Conservation (phyloP, 2,113 vertebrate species). For the Dromaius novaehollandiae region DNA sequence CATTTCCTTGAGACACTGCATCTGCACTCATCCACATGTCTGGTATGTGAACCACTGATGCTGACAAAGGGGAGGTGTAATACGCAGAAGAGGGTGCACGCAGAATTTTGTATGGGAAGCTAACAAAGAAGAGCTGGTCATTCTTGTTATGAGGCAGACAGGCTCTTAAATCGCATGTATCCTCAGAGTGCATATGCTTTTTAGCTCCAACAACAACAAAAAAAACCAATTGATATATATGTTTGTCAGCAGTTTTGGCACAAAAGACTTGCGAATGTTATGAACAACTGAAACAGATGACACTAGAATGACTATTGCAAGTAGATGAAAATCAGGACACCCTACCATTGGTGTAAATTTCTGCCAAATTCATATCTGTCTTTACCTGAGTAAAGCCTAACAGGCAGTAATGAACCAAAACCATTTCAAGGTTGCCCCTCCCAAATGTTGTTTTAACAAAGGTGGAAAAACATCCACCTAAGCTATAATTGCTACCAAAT, state of each 20-base stretch:
- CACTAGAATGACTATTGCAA: neutral
- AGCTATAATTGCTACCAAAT: neutral
- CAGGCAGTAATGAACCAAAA: neutral
- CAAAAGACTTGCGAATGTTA: neutral
- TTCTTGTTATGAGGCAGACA: neutral
- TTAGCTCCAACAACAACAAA: neutral
- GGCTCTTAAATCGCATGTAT: neutral
- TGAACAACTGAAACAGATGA: neutral
- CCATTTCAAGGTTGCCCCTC: neutral
- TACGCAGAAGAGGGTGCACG: neutral
- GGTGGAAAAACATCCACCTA: neutral
- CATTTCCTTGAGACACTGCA: neutral
- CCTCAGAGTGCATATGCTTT: neutral
- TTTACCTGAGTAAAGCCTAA: neutral
- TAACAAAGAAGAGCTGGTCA: neutral
- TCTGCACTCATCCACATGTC: neutral
- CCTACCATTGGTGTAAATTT: neutral
- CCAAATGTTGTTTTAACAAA: neutral
- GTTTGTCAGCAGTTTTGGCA: neutral
- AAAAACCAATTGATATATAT: neutral
- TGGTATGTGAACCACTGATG: fast-evolving
- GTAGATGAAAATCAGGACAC: neutral
- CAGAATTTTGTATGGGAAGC: neutral
- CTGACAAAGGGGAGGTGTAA: neutral
- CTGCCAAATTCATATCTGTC: neutral